Conservation (phyloP, 2,113 vertebrate genomes). For the Vulpes ferrilata region DNA sequence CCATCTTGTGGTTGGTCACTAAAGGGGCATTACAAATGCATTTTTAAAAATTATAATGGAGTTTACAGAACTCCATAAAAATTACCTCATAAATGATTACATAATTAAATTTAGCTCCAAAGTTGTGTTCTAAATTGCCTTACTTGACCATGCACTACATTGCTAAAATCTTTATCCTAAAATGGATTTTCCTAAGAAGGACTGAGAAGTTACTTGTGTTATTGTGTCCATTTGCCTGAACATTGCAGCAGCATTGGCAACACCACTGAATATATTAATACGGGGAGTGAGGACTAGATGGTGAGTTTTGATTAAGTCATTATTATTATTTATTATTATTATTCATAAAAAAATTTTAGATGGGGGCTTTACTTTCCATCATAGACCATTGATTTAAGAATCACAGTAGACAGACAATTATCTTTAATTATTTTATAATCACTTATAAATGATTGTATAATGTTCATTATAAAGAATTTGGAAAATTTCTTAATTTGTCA, state of each 20-base stretch:
- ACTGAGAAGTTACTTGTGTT: neutral
- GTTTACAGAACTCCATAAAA: slow-evolving; percentile 54
- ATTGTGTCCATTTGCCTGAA: neutral
- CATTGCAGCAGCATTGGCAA: neutral
- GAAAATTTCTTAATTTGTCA: neutral
- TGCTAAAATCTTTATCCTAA: neutral
- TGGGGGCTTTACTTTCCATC: neutral
- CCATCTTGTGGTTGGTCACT: neutral
- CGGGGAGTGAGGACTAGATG: neutral
- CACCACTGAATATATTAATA: neutral
- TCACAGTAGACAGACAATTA: neutral
- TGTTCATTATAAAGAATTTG: neutral
- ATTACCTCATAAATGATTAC: neutral
- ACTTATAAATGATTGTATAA: neutral
- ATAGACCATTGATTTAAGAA: neutral
- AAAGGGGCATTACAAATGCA: neutral
- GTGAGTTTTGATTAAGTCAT: neutral
- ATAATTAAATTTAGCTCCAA: slow-evolving; percentile 39
- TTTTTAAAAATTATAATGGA: slow-evolving; percentile 10
- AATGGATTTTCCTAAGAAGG: neutral
- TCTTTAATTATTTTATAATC: neutral
- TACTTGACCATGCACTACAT: neutral
- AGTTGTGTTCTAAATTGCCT: neutral
- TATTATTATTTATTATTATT: neutral
- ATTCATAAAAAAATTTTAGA: neutral